Conservation (phyloP, 2,797 vertebrate genomes). For the Acrocephalus scirpaceus region DNA sequence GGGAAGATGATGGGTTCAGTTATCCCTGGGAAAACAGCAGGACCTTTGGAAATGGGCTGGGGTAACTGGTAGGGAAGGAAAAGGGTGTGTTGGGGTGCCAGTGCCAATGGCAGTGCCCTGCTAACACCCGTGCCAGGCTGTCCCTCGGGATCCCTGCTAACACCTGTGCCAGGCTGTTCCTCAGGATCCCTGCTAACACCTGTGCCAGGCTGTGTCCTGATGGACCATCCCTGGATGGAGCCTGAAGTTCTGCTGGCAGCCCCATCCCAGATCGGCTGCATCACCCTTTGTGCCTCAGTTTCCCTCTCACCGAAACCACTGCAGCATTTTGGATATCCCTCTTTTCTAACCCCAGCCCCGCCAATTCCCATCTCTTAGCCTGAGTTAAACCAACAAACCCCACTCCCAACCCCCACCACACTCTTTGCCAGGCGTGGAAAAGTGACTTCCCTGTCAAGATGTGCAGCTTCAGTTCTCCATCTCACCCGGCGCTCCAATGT, state of each 20-base stretch:
- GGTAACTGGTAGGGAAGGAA: background rate
- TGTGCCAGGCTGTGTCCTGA: background rate
- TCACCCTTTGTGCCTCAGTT: background rate
- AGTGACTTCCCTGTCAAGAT: background rate
- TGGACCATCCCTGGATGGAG: background rate
- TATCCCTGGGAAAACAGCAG: background rate
- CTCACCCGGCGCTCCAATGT: background rate
- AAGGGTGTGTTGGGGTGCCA: background rate
- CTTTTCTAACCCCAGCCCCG: background rate
- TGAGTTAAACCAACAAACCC: background rate
- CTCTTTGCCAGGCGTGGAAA: background rate
- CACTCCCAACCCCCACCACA: background rate
- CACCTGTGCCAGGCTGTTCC: no score
- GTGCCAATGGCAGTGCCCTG: background rate
- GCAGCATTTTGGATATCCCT: background rate
- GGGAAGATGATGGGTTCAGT: accelerated
- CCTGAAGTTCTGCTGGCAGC: accelerated
- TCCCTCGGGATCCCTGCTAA: no score
- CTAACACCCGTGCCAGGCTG: background rate
- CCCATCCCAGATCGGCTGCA: accelerated
- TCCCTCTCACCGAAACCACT: background rate
- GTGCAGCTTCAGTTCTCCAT: background rate
- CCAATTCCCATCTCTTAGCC: no score
- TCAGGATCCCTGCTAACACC: no score
- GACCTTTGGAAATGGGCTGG: background rate